Conservation (phyloP, 2,797 vertebrate species). For the Diplodus puntazzo region DNA sequence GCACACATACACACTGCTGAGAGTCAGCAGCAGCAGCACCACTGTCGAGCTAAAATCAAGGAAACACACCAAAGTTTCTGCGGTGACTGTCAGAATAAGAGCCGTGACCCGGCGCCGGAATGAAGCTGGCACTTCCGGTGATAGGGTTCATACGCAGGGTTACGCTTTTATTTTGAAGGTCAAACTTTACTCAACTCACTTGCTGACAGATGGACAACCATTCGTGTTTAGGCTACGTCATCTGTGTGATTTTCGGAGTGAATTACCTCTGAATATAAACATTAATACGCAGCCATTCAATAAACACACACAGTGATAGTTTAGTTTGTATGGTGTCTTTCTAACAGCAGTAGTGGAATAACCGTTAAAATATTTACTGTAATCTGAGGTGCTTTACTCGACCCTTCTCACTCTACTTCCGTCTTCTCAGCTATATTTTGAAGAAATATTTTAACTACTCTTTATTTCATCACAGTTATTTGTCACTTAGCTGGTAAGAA, state of each 20-base stretch:
- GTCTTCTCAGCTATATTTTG: too few species aligned
- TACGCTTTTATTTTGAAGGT: conserved; percentile 47
- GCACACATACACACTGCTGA: conserved; percentile 1
- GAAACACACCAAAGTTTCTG: background rate
- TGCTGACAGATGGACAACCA: background rate
- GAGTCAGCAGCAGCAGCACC: conserved; percentile 41
- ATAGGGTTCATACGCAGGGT: background rate
- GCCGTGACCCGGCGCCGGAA: background rate
- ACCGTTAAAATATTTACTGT: too few species aligned
- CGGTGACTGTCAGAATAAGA: conserved; percentile 56
- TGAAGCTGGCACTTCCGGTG: background rate
- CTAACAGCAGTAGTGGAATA: too few species aligned
- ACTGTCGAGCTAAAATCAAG: conserved; percentile 22
- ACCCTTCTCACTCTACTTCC: too few species aligned
- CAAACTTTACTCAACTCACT: background rate
- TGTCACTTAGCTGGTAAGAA: too few species aligned
- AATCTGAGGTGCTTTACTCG: too few species aligned
- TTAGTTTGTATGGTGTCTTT: too few species aligned
- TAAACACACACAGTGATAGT: too few species aligned
- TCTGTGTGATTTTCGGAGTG: background rate
- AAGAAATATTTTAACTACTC: too few species aligned
- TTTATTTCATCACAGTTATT: too few species aligned
- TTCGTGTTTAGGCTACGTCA: background rate
- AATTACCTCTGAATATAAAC: background rate
- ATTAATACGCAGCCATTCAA: too few species aligned